Evolutionary conservation across 2,113 vertebrate genomes (phyloP), one percentile per base, ranked within the genome.

Genomic region (Bubalus kerabau): DNA sequence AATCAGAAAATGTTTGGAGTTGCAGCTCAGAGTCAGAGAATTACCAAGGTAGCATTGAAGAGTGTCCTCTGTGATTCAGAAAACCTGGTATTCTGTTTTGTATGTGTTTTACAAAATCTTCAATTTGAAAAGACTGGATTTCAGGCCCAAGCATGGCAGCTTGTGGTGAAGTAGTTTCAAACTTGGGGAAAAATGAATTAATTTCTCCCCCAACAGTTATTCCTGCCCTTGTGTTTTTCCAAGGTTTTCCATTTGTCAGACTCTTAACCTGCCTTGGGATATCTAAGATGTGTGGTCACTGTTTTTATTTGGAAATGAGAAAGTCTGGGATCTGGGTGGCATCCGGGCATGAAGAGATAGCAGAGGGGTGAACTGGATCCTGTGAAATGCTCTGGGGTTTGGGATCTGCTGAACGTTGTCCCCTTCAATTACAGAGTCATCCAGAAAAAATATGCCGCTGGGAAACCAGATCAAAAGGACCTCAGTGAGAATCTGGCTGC

Each of bases 391-490:
- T 48, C 56, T 95, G 80, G 82, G 88, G 87, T 91, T 95, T 98
- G 93, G 93, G 98, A 86, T 97, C 97, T 89, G 95, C 95, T 98
- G 93, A 94, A 97, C 95, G 97, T 32, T 89, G 48, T 98, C 91
- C 86, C 32, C 92, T 98, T 98, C 97, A 97, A 98, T 98, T 98
- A 97, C 98, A 99, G 99, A 98, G 99, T 99, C 97, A 99, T 99
- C 98, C 99, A 99, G 99, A 99, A 99, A 98, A 99, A 99, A 98
- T 99, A 99, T 30, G 99, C 99, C 98, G 99, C 99, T 0, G 99
- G 99, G 96, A 99, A 99, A 96, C 99, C 99, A 60, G 99, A 99
- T 99, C 99, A 99, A 98, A 99, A 99, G 98, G 99, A 99, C 98
- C 99, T 99, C 98, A 99, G 99, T 98, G 99, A 99, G 98, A 99